Base-by-base conservation (phyloP, 2,797 vertebrate species). In the Mormyrops boulengeri region DNA sequence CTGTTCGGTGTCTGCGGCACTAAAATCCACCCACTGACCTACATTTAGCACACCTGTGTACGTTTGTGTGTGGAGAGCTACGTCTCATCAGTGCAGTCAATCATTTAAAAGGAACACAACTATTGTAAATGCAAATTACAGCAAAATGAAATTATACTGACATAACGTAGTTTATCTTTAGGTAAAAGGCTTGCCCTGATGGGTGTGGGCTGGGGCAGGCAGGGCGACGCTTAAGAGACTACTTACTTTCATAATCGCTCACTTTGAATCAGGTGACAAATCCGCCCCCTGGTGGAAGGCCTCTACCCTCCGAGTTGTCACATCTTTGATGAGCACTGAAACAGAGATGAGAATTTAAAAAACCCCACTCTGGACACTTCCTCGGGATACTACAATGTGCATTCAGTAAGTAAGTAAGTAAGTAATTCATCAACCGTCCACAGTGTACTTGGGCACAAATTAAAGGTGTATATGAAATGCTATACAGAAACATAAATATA, bases 241-340 rank as follows among this genome's bases (percentile, higher is more conserved):
- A 47, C 38, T 44, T 82, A 66, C 19, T 26, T 88, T 69, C 12
- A 4, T 11, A 47, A 66, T n/a, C 19, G 30, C 19, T 88, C 30
- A 88, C 22, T 62, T 30, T 0, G n/a, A 66, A 50, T 87, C 55
- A 19, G 52, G 30, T 62, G 86, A 41, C 86, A 49, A 57, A 7
- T 34, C 17, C 44, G 88, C 41, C 85, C 92, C 80, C 0, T 0
- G 55, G 60, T 92, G 90, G 69, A 94, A 96, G 1, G 14, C 53
- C 0, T 93, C 90, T 52, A 94, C 88, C 41, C 95, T 96, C 44
- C 92, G 95, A 92, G 94, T 92, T 53, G 94, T 92, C 38, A 97
- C 96, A 0, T 96, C 95, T 19, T 93, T 90, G 91, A 98, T 97
- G 93, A 98, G 92, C 90, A 92, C 98, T 99, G 94, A 91, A 95